Evolutionary conservation across 2,888 invertebrate genomes (phyloP), one percentile per base, ranked within the genome.

Genomic region (Clunio marinus): DNA sequence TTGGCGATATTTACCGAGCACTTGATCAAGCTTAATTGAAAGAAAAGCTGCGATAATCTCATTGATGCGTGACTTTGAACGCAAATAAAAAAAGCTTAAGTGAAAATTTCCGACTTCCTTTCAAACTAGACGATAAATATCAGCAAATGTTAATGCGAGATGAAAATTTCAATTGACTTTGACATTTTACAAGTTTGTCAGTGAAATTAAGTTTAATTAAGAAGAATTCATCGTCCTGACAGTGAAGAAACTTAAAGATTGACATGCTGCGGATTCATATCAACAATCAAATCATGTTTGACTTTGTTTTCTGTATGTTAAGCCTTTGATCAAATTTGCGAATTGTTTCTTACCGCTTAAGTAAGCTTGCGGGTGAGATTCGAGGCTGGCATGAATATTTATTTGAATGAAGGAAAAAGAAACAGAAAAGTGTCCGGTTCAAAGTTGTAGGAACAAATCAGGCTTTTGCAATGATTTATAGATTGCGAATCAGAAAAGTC

Each of bases 111-210:
- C n/a, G 51, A 51, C 51, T 51, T 51, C 51, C 51, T 51, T n/a
- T 22, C 51, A 20, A 17, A 8, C 51, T n/a, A 3, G 41, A 8
- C 7, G 35, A 8, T 32, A 45, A 45, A 4, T 7, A 15, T 7
- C 32, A 32, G 10, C 10, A 10, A 32, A 10, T 10, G 32, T 32
- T 32, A 32, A 32, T 7, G 32, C 32, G 32, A 32, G 32, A 10
- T 32, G n/a, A n/a, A n/a, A n/a, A n/a, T n/a, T 24, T 7, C 57
- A 25, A 63, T 63, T 63, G 24, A 15, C 20, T 15, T 17, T 20
- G 63, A 63, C 63, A 28, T 25, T 63, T 15, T 45, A 63, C 63
- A 63, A n/a, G 63, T 20, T 22, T 63, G 46, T 63, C 45, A 37
- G n/a, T n/a, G n/a, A n/a, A n/a, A n/a, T n/a, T n/a, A n/a, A n/a